These are phyloP conservation scores for Brachypteracias leptosomus DNA, from an alignment of 2,113 vertebrate genomes.

Conservation along the genomic window DNA sequence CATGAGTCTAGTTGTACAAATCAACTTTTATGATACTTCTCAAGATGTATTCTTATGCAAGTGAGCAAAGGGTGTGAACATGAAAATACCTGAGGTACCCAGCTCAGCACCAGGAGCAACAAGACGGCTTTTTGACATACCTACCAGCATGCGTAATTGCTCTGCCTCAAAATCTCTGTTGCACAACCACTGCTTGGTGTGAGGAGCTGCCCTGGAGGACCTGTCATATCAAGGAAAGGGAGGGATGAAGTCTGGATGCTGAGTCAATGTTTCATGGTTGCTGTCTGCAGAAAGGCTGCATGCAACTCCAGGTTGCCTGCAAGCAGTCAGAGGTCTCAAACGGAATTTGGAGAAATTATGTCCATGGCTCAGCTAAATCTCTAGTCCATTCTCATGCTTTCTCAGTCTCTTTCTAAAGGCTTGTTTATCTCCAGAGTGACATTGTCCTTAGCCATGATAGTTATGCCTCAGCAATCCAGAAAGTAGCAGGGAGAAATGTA, in stretches of 20 bases:
- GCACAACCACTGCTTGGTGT: rapidly evolving
- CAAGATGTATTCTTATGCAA: background rate
- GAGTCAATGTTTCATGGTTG: background rate
- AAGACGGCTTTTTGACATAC: background rate
- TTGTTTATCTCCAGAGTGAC: background rate
- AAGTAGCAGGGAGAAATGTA: background rate
- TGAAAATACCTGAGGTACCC: background rate
- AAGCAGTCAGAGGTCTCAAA: background rate
- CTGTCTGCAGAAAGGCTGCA: background rate
- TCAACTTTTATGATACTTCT: background rate
- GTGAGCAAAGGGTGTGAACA: background rate
- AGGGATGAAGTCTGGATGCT: background rate
- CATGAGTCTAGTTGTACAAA: rapidly evolving
- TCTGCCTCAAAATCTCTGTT: background rate
- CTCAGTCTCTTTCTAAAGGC: background rate
- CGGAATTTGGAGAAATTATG: background rate
- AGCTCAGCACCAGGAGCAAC: background rate
- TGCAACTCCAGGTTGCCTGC: rapidly evolving
- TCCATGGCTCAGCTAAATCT: background rate
- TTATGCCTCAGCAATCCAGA: background rate
- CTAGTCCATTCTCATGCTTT: background rate
- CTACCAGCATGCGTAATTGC: rapidly evolving
- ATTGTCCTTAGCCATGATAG: background rate
- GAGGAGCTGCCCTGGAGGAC: background rate
- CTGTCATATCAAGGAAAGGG: background rate